Base-by-base conservation (phyloP, 2,888 invertebrate genomes). In the Meteorus colon region DNA sequence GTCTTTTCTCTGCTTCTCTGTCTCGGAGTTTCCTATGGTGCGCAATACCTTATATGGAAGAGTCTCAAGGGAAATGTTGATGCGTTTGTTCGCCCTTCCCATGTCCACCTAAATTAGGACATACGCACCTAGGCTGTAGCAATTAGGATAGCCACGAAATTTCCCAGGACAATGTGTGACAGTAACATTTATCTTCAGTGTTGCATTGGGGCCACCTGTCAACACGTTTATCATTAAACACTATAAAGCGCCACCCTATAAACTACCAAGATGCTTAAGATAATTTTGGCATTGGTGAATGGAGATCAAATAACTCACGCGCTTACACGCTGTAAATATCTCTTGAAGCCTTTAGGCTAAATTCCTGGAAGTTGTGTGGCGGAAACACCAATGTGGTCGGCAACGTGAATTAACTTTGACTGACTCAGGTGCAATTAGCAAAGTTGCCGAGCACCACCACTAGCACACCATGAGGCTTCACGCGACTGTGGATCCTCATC, bases 341-440 rank as follows among this genome's bases (percentile, higher is more conserved):
- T 19, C 19, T 55, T 19, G 19, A n/a, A 63, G 41, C 29, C 62
- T 55, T 2, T 62, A 62, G 63, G 41, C 63, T 37, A 73, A 76
- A 76, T 73, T 68, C 72, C 48, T 19, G 19, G 19, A 19, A 19
- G 55, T 55, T 55, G 48, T 55, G 19, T 19, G 19, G 75, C 29
- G 67, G 60, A 34, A 55, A 45, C 65, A 45, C 62, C 59, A 48
- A 72, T 76, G 76, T 51, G 76, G 76, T 69, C 48, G 63, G 63
- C 62, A 69, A n/a, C 69, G 68, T 37, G 73, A 67, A 76, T 76
- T 76, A 76, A 76, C 76, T 76, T 76, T 69, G 73, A 76, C 76
- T 76, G 76, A 76, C 73, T 76, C 75, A 75, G 78, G 77, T 78
- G 81, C 79, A 80, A 81, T 81, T 81, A 81, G 79, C 65, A 78